These are phyloP conservation scores for Zele albiditarsus DNA, from an alignment of 2,888 invertebrate genomes.

Conservation along the genomic window DNA sequence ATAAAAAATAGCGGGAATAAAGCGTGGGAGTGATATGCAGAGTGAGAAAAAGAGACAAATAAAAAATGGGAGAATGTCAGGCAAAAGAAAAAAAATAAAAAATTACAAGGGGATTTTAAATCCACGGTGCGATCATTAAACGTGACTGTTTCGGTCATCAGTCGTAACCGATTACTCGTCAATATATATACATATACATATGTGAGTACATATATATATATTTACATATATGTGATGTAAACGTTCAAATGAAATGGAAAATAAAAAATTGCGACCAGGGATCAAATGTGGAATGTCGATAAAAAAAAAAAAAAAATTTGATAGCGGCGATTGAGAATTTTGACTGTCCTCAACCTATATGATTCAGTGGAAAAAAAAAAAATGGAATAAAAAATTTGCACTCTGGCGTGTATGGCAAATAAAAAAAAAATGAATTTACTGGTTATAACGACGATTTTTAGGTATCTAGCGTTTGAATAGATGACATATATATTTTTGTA, in stretches of 20 bases:
- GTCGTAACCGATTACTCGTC: neutral
- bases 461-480: conserved; percentile 69
- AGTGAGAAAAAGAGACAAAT: neutral
- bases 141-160: neutral
- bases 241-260: conserved; percentile 4
- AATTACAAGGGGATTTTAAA: conserved; percentile 1
- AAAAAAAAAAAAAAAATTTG: conserved; percentile 15
- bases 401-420: conserved; percentile 61
- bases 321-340: conserved; percentile 51
- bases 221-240: neutral
- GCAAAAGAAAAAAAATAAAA: neutral
- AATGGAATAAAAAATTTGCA: conserved; percentile 37
- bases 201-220: neutral
- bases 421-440: conserved; percentile 43
- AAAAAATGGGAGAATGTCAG: conserved; percentile 2
- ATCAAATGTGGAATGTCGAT: neutral
- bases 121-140: neutral
- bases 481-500: conserved; percentile 73
- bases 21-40: neutral
- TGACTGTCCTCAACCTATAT: conserved; percentile 47
- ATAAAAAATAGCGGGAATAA: neutral
- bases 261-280: neutral
- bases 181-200: neutral
- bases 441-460: conserved; percentile 65
- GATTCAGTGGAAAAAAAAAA: neutral